phyloP scores from a whole-genome alignment of 2,113 vertebrate genomes.

The Gila orcuttii region DNA sequence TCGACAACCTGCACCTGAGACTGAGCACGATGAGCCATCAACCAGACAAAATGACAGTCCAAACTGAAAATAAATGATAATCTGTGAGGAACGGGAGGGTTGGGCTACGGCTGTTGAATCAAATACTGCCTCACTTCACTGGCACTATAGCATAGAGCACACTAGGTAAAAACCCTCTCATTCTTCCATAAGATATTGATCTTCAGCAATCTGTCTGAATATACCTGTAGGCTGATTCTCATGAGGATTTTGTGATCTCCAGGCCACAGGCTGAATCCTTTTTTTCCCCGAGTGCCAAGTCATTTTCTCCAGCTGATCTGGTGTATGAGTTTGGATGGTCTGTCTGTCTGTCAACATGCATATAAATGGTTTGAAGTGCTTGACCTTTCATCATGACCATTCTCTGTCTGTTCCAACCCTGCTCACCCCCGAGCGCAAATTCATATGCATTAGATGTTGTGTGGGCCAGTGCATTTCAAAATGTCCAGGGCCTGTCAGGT shows the following conservation, averaged over 20 bases:
- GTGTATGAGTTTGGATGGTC: neutral
- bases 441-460: conserved; percentile 47
- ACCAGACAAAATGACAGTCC: conserved; percentile 11
- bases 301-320: conserved; percentile 5
- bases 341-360: conserved; percentile 17
- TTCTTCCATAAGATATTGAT: neutral
- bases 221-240: neutral
- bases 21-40: conserved; percentile 26
- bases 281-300: neutral
- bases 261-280: neutral
- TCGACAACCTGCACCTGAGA: conserved; percentile 30
- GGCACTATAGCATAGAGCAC: neutral
- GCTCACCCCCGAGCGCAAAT: neutral
- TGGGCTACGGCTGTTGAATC: neutral
- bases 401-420: conserved; percentile 28
- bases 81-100: neutral
- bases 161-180: neutral
- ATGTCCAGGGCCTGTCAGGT: neutral
- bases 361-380: conserved; percentile 28
- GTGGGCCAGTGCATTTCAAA: conserved; percentile 42
- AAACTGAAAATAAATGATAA: conserved; percentile 34
- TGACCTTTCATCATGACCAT: conserved; percentile 35
- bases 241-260: neutral
- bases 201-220: conserved; percentile 1
- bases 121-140: neutral